Evolutionary conservation across 2,888 invertebrate genomes (phyloP), one percentile per base, ranked within the genome.

Genomic region (Cosmorhoe ocellata): DNA sequence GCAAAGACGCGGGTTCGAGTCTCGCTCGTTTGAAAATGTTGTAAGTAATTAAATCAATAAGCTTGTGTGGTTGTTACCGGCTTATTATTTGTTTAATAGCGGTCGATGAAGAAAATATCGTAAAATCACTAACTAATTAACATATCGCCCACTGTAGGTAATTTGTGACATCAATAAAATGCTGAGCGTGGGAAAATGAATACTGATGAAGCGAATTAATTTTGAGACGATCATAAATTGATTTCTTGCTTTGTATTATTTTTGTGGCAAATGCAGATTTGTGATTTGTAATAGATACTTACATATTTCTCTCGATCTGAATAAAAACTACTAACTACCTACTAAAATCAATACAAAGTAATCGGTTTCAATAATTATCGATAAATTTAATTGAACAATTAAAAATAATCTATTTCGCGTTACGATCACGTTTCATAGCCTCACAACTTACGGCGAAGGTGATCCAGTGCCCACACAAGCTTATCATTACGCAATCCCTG

Each of bases 381-480:
- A 39, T 36, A 31, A 44, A 41, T 40, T 38, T 38, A 47, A 52
- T 57, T 44, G 36, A 44, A 51, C 18, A 42, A 47, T 58, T 50
- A 47, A 52, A 46, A 44, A 40, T 50, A 40, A 46, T 49, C 30
- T 40, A 58, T 51, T 37, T 51, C 39, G 37, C 14, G 44, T 28
- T 34, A 32, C 46, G 50, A 52, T 48, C 56, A 49, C 43, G 54
- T 54, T 47, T 50, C 48, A 18, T 18, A 18, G 18, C 18, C 18
- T 53, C 31, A 18, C 38, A 46, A 14, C 32, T 51, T 41, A 44
- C 38, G 33, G 50, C 40, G 61, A 63, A 63, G 63, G 63, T 59
- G 44, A 63, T 56, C 63, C 34, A 38, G 53, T 56, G 24, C 34
- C 39, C 44, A 41, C 40, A 42, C 40, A 7, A 30, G 32, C 34